Percentiles rank a stretch among this genome's conserved stretches.
phyloP scores from a whole-genome alignment of 2,797 vertebrate genomes.

The Lycodopsis pacificus region DNA sequence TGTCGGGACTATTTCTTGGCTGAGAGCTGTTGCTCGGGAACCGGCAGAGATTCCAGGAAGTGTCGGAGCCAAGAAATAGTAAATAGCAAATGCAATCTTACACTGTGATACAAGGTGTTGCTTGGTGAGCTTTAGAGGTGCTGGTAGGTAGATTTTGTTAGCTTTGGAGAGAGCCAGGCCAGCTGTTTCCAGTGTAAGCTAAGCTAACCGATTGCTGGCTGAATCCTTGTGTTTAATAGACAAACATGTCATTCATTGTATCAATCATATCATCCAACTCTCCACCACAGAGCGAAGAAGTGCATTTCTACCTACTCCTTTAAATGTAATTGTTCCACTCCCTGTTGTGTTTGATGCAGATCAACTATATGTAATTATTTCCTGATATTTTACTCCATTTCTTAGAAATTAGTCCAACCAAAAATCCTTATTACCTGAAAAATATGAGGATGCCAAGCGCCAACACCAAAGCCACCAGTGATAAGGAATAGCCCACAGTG shows the following conservation, averaged over 20 bases:
- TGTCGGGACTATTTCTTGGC: not conserved
- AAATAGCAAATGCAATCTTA: not conserved
- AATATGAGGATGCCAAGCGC: constrained; percentile 88
- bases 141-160: not conserved
- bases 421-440: constrained; percentile 86
- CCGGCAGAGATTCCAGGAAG: not conserved
- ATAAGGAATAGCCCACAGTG: constrained; percentile 92
- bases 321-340: not conserved
- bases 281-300: not conserved
- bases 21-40: not conserved
- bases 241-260: not conserved
- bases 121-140: not conserved
- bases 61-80: not conserved
- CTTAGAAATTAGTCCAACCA: not conserved
- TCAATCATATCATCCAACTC: not conserved
- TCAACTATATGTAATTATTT: not conserved
- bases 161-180: not conserved
- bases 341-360: constrained; percentile 3
- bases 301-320: not conserved
- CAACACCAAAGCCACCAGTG: constrained; percentile 87
- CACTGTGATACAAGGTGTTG: not conserved
- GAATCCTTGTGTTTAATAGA: not conserved
- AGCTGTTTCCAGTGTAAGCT: not conserved
- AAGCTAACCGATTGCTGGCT: not conserved
- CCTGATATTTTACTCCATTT: not conserved